Base-by-base conservation (phyloP, 2,888 invertebrate species). In the Diaperis boleti region DNA sequence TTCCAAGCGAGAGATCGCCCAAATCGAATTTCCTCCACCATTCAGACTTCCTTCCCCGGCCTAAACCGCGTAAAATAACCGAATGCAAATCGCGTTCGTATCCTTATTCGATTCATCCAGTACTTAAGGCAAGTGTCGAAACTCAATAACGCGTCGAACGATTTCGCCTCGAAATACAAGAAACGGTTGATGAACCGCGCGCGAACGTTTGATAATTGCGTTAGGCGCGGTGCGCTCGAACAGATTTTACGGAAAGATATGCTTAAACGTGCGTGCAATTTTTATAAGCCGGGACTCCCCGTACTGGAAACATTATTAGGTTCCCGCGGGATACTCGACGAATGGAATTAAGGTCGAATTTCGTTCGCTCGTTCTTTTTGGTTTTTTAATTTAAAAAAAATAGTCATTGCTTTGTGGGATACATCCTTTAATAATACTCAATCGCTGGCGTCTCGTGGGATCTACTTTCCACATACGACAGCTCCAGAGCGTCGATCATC, bases 301-400 rank as follows among this genome's bases (percentile, higher is more conserved):
- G 42, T 57, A 57, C 57, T 57, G 59, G 45, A 63, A 62, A 62
- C 44, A 50, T 62, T 62, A 62, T 63, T 63, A 63, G 45, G 45
- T 63, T 54, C 47, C 52, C 37, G 39, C 47, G 50, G 57, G 57
- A 61, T 42, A 50, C 56, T 35, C 31, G 33, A 57, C 42, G 33
- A 55, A 62, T 57, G 15, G 57, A 62, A 62, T 62, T 62, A 62
- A 20, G 50, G 62, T 29, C 49, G 59, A 49, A 47, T 59, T 59
- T 59, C 49, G n/a, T n/a, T n/a, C n/a, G n/a, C n/a, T n/a, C n/a
- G n/a, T n/a, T n/a, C n/a, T n/a, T n/a, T n/a, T n/a, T n/a, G n/a
- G n/a, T n/a, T n/a, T n/a, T n/a, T n/a, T n/a, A n/a, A n/a, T n/a
- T n/a, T n/a, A n/a, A n/a, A n/a, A n/a, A n/a, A n/a, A n/a, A n/a